These are phyloP conservation scores for Pseudorectes ferrugineus DNA, from an alignment of 2,113 vertebrate genomes.

Conservation along the genomic window DNA sequence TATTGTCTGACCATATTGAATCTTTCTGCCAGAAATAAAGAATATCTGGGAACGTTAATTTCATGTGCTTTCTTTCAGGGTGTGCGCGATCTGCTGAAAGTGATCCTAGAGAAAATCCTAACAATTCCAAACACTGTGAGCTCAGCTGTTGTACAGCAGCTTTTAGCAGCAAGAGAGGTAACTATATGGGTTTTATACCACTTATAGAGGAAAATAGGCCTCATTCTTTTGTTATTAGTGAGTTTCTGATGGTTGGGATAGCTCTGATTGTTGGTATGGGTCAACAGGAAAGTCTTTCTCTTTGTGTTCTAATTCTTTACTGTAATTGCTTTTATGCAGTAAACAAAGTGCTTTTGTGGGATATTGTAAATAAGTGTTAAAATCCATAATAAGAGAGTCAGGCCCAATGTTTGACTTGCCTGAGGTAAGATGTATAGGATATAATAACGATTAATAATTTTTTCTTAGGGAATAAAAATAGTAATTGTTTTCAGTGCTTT, in stretches of 20 bases:
- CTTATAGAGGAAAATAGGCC: not conserved
- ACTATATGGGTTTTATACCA: not conserved
- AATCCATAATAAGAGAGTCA: not conserved
- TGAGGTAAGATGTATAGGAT: not conserved
- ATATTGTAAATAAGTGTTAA: not conserved
- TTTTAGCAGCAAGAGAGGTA: constrained; percentile 93
- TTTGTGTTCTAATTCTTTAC: not conserved
- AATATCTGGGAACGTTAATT: not conserved
- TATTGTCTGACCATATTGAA: not conserved
- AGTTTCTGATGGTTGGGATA: not conserved
- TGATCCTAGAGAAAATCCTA: constrained; percentile 93
- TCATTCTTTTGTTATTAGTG: not conserved
- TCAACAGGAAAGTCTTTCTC: not conserved
- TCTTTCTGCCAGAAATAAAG: not conserved
- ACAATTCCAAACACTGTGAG: constrained; percentile 94
- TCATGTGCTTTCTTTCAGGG: constrained; percentile 73
- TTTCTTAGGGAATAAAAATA: not conserved
- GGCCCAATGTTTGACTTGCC: not conserved
- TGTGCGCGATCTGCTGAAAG: constrained; percentile 92
- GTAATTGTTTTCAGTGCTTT: not conserved
- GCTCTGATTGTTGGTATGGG: not conserved
- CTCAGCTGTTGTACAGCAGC: constrained; percentile 95
- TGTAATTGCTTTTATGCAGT: not conserved
- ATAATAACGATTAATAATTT: not conserved
- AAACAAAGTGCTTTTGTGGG: not conserved